Percentiles rank a stretch among this genome's conserved stretches.
Conservation (phyloP, 2,113 vertebrate species). For the Erinaceus europaeus region DNA sequence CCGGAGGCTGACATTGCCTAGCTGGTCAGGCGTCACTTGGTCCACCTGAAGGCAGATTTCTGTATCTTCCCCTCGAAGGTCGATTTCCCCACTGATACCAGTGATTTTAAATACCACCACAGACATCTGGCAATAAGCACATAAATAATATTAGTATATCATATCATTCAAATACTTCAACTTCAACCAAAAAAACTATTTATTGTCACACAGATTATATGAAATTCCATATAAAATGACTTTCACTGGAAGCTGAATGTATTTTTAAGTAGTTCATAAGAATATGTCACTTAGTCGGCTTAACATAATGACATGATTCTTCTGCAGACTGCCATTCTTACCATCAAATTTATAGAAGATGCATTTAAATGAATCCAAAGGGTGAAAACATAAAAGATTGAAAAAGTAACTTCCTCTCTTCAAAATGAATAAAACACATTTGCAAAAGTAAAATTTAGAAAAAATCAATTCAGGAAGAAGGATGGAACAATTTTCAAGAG, state of each 20-base stretch:
- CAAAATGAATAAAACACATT: background rate
- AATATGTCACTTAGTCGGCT: too few species aligned
- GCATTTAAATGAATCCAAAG: background rate
- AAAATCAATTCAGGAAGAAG: background rate
- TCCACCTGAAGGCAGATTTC: constrained; percentile 92
- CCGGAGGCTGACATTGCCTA: constrained; percentile 94
- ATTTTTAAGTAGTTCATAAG: constrained; percentile 25
- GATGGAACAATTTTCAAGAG: background rate
- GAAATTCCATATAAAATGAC: background rate
- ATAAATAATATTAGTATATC: constrained; percentile 60
- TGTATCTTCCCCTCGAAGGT: constrained; percentile 91
- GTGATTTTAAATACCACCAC: constrained; percentile 94
- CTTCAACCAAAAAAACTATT: too few species aligned
- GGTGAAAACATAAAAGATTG: background rate
- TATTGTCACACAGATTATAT: too few species aligned
- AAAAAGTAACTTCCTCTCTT: background rate
- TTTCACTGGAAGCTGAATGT: background rate
- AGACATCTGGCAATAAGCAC: constrained; percentile 88
- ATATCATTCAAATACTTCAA: too few species aligned
- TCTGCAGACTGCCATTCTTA: background rate
- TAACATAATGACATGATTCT: too few species aligned
- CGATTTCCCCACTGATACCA: constrained; percentile 91
- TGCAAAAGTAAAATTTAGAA: background rate
- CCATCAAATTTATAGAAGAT: background rate
- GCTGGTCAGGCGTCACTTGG: constrained; percentile 87